Conservation (phyloP, 1,140 invertebrate genomes). For the Megalonaias nervosa region DNA sequence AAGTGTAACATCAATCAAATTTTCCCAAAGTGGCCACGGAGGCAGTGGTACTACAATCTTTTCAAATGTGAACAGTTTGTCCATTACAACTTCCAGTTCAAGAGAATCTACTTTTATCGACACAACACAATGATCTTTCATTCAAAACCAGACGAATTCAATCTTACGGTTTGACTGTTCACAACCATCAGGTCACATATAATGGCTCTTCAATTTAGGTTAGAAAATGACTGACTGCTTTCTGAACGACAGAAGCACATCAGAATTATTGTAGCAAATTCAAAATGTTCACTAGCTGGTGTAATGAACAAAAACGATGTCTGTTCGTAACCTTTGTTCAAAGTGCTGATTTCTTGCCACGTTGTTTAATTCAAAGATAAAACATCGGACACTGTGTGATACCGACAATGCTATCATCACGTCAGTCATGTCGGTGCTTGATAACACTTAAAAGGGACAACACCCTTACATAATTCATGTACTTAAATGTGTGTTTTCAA, state of each 20-base stretch:
- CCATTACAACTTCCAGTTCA: constrained; percentile 3
- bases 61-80: constrained; percentile 3
- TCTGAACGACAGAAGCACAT: constrained; percentile 16
- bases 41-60: background rate
- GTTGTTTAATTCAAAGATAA: background rate
- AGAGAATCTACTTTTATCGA: constrained; percentile 12
- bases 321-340: constrained; percentile 1
- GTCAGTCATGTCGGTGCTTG: background rate
- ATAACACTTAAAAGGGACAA: background rate
- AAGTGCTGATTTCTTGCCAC: constrained; percentile 11
- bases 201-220: constrained; percentile 21
- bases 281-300: constrained; percentile 29
- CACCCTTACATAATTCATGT: constrained; percentile 3
- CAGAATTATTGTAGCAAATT: constrained; percentile 23
- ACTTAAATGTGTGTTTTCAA: constrained; percentile 2
- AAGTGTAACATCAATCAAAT: constrained; percentile 16
- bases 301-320: constrained; percentile 23
- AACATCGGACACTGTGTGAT: constrained; percentile 18
- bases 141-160: constrained; percentile 15
- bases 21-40: constrained; percentile 14
- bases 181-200: constrained; percentile 7
- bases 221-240: constrained; percentile 10
- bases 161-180: constrained; percentile 28
- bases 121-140: background rate
- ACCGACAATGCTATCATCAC: constrained; percentile 19